Evolutionary conservation across 2,113 vertebrate genomes (phyloP).

Genomic region (Chaetops frenatus): DNA sequence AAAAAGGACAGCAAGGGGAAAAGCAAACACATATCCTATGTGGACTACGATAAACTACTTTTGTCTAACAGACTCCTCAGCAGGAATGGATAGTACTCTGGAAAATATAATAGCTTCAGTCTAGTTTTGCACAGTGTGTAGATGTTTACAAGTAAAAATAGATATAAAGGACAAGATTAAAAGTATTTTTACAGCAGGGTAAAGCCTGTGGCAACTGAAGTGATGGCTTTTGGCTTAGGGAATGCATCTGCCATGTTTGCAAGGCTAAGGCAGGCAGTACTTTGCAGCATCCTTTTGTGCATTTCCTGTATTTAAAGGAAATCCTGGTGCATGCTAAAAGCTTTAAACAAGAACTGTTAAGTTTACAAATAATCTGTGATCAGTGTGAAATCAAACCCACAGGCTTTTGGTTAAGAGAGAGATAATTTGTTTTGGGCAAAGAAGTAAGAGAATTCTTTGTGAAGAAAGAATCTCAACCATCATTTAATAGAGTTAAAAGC

Average conservation of each 20-base stretch:
- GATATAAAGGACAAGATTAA: background rate
- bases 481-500: background rate
- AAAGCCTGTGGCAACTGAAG: background rate
- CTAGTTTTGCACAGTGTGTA: background rate
- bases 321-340: background rate
- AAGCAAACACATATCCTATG: background rate
- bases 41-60: background rate
- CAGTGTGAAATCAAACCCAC: background rate
- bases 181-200: background rate
- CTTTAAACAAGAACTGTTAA: background rate
- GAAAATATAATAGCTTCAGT: background rate
- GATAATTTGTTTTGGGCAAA: background rate
- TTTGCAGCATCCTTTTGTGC: background rate
- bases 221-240: background rate
- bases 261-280: background rate
- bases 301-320: background rate
- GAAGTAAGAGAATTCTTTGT: background rate
- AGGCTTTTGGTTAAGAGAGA: background rate
- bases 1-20: background rate
- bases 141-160: background rate
- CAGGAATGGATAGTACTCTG: background rate
- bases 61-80: background rate
- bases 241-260: background rate
- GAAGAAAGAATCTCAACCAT: background rate
- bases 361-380: background rate